Base-by-base conservation (phyloP, 2,888 invertebrate species). In the Noctua pronuba region DNA sequence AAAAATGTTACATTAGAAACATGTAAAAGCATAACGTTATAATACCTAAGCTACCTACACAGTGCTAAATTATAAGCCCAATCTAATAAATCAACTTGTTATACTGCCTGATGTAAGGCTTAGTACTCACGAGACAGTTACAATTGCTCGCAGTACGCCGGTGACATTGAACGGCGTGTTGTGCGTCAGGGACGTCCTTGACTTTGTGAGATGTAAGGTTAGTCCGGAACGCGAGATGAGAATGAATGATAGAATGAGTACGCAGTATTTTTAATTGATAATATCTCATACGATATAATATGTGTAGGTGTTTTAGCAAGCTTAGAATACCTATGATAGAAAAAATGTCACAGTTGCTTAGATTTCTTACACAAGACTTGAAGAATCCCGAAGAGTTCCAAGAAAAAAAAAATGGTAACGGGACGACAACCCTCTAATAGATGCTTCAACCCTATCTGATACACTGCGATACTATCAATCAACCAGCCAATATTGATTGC, bases 61-160 rank as follows among this genome's bases (percentile, higher is more conserved):
- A 24, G 11, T 35, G 31, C 21, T 31, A 65, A n/a, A 41, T 24
- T 65, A 21, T 60, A 66, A 62, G 28, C 31, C 24, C 10, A 49
- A 66, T 60, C 21, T 21, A 77, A 68, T 71, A 68, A 28, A 76
- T 81, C 67, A 60, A 52, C 46, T 46, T 18, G 55, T 35, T 28
- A 41, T 11, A 64, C 24, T 18, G 60, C 46, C 66, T 66, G 46
- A 75, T 55, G 46, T 31, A 52, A 13, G 21, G 84, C 46, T 66
- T 60, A 77, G 44, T 68, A 44, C 68, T 52, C 64, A 72, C 58
- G 35, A 68, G 62, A 41, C 49, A 52, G 35, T 55, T 75, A 24
- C 66, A 75, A 82, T 69, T 41, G 71, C 44, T 62, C 60, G 16
- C 62, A 69, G 28, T 65, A 65, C 69, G 68, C 21, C 68, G 16